phyloP scores from a whole-genome alignment of 2,888 invertebrate genomes.

The Octonoba sinensis region DNA sequence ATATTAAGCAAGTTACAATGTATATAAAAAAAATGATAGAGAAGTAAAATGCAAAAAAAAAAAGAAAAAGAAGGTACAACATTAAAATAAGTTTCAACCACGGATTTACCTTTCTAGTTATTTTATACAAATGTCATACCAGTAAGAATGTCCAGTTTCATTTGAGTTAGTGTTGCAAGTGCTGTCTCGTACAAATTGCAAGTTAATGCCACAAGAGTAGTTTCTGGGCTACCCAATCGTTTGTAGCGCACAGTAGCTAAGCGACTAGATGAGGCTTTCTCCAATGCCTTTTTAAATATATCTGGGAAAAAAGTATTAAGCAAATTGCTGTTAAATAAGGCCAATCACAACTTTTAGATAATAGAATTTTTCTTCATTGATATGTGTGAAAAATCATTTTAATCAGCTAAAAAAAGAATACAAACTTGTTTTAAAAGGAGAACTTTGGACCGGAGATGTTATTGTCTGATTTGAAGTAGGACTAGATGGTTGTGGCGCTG shows the following conservation, averaged over 20 bases:
- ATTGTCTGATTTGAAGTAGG: slow-evolving; percentile 40
- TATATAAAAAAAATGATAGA: no score
- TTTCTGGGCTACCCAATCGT: slow-evolving; percentile 77
- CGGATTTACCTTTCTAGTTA: no score
- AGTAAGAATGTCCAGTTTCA: slow-evolving; percentile 91
- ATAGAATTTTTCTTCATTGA: no score
- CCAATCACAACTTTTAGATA: background rate
- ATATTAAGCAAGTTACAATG: no score
- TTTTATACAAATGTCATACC: slow-evolving; percentile 74
- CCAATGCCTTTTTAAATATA: slow-evolving; percentile 72
- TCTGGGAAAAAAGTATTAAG: slow-evolving; percentile 66
- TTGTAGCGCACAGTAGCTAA: slow-evolving; percentile 51
- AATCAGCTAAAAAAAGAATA: background rate
- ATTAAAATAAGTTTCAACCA: no score
- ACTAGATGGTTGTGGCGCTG: slow-evolving; percentile 42
- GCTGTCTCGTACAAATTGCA: slow-evolving; percentile 94
- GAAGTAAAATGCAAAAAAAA: no score
- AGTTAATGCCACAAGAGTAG: slow-evolving; percentile 85
- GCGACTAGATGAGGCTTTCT: slow-evolving; percentile 70
- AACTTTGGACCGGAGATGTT: slow-evolving; percentile 56
- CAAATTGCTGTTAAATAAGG: background rate
- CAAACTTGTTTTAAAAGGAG: slow-evolving; percentile 64
- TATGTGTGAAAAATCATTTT: background rate
- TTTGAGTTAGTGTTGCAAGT: slow-evolving; percentile 87
- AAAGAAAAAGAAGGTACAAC: background rate